Conservation (phyloP, 1,140 invertebrate genomes). For the Caenorhabditis latens region DNA sequence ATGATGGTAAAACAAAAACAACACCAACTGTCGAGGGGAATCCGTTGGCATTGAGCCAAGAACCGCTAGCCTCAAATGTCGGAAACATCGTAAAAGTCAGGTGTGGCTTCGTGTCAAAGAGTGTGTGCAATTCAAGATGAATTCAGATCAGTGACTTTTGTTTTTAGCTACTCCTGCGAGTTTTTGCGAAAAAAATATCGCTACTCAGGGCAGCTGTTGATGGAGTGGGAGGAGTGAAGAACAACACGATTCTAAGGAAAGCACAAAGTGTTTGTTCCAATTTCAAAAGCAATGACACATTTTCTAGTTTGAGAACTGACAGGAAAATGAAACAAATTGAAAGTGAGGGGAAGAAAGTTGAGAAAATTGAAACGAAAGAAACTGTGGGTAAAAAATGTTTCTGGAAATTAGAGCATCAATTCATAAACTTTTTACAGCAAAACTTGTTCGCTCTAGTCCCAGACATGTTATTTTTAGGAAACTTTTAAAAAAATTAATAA, state of each 20-base stretch:
- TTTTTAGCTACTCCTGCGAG: slow-evolving; percentile 25
- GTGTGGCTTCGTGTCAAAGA: neutral
- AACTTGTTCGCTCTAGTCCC: too few species aligned
- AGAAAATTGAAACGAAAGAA: neutral
- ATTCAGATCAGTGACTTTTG: slow-evolving; percentile 34
- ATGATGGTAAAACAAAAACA: slow-evolving; percentile 53
- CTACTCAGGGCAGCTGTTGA: slow-evolving; percentile 25
- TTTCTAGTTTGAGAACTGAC: neutral
- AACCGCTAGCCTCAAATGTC: neutral
- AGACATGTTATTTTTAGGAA: too few species aligned
- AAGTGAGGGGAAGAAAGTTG: neutral
- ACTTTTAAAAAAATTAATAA: too few species aligned
- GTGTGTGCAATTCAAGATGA: slow-evolving; percentile 31
- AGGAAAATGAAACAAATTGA: neutral
- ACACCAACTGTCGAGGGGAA: slow-evolving; percentile 5
- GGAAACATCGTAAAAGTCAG: slow-evolving; percentile 36
- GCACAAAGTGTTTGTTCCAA: slow-evolving; percentile 50
- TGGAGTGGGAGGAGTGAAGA: slow-evolving; percentile 10
- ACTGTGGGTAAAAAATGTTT: too few species aligned
- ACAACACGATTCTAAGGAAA: slow-evolving; percentile 35
- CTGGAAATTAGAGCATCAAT: too few species aligned
- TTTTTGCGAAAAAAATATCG: slow-evolving; percentile 25
- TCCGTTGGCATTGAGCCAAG: slow-evolving; percentile 7
- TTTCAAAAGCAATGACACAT: slow-evolving; percentile 36
- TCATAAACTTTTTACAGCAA: too few species aligned